Conservation (phyloP, 2,113 vertebrate genomes). For the Myrmophylax atrothorax region DNA sequence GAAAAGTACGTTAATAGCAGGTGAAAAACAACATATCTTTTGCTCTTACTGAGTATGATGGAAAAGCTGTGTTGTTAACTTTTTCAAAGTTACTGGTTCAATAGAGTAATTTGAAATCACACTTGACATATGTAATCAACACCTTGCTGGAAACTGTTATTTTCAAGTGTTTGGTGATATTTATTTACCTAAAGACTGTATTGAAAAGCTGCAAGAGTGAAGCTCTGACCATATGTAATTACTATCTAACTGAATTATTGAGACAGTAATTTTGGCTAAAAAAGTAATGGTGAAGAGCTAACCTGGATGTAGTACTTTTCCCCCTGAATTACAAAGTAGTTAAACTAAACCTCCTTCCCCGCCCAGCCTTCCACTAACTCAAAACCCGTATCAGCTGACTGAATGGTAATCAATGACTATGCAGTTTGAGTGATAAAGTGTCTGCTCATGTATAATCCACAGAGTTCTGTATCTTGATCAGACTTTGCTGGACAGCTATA, state of each 20-base stretch:
- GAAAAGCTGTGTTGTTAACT: background rate
- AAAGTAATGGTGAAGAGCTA: background rate
- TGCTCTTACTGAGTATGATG: background rate
- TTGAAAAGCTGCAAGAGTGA: background rate
- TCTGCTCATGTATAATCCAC: slow-evolving; percentile 30
- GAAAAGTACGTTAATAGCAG: background rate
- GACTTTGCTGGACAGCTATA: background rate
- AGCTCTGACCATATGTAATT: background rate
- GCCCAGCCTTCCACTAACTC: background rate
- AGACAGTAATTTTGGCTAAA: background rate
- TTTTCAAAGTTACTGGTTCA: background rate
- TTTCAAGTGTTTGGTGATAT: background rate
- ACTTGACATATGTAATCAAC: background rate
- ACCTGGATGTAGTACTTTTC: background rate
- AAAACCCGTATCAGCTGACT: background rate
- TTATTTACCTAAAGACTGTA: background rate
- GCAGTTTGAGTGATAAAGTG: slow-evolving; percentile 24
- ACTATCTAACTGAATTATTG: background rate
- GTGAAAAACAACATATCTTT: background rate
- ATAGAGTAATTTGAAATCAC: background rate
- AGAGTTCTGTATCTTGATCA: background rate
- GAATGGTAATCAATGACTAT: slow-evolving; percentile 53
- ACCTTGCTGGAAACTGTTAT: background rate
- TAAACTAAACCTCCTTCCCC: background rate
- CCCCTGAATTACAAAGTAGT: background rate